Conservation (phyloP, 1,140 invertebrate genomes). For the Aphaenogaster rudis region DNA sequence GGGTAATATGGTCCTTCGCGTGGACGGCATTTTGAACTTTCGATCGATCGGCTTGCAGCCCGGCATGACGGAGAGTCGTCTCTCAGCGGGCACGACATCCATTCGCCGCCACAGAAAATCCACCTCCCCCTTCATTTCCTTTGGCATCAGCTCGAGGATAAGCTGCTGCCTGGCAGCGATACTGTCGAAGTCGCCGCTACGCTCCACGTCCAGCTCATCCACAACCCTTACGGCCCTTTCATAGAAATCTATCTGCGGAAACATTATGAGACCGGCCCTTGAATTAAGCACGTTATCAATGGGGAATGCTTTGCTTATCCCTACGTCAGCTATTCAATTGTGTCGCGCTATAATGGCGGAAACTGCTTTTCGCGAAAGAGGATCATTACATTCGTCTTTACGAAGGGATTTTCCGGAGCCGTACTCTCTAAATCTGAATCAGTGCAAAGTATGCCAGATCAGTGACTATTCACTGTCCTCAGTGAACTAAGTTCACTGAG, state of each 20-base stretch:
- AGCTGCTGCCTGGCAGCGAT: conserved; percentile 75
- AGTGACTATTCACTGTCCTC: too few relatives aligned
- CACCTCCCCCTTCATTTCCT: conserved; percentile 72
- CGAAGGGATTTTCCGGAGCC: neutral
- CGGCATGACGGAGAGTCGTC: conserved; percentile 81
- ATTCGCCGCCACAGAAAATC: conserved; percentile 78
- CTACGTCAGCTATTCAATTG: conserved; percentile 24
- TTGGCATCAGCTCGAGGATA: conserved; percentile 78
- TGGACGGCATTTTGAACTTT: conserved; percentile 72
- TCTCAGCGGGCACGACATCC: conserved; percentile 74
- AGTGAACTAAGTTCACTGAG: too few relatives aligned
- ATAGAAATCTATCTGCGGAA: conserved; percentile 78
- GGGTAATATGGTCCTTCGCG: conserved; percentile 73
- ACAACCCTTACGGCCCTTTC: conserved; percentile 64
- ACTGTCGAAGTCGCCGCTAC: conserved; percentile 58
- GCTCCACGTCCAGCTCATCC: conserved; percentile 75
- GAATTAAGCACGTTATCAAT: conserved; percentile 22
- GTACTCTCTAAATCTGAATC: too few relatives aligned
- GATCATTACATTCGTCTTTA: conserved; percentile 8
- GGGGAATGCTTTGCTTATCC: neutral
- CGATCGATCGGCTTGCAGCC: conserved; percentile 80
- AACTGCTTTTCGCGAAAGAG: neutral
- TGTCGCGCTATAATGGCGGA: neutral
- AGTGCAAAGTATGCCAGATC: too few relatives aligned
- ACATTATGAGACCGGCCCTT: conserved; percentile 2